Evolutionary conservation across 2,797 vertebrate species (phyloP).

Genomic region (Halcyon leucocephala): DNA sequence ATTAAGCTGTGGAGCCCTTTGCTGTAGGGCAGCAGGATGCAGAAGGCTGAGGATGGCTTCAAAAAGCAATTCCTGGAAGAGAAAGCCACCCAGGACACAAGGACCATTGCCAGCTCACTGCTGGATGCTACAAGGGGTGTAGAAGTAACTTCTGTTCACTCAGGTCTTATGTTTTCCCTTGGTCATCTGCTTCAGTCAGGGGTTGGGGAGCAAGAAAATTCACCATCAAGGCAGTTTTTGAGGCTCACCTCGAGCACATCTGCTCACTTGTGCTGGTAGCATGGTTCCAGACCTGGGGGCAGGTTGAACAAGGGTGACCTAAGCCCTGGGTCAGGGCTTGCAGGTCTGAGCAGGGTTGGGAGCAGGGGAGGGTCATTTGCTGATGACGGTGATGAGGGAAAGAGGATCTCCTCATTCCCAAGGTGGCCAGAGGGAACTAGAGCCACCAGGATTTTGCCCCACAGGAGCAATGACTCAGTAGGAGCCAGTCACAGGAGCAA

Average conservation of each 20-base stretch:
- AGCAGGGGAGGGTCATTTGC: neutral
- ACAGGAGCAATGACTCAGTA: neutral
- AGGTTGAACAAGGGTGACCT: neutral
- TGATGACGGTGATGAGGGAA: neutral
- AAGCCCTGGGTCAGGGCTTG: neutral
- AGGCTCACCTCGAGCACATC: neutral
- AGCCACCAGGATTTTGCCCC: neutral
- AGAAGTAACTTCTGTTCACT: accelerated
- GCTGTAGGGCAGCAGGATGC: accelerated
- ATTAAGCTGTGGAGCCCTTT: neutral
- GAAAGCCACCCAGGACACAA: neutral
- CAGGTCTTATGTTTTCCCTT: neutral
- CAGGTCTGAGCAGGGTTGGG: neutral
- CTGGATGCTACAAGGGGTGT: neutral
- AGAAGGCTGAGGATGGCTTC: neutral
- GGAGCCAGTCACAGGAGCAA: neutral
- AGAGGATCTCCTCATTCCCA: neutral
- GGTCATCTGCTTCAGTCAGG: accelerated
- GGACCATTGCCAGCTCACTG: accelerated
- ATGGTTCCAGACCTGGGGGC: neutral
- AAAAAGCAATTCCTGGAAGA: neutral
- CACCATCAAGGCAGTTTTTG: accelerated
- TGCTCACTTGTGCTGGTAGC: neutral
- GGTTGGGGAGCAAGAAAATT: neutral
- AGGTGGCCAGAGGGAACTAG: neutral